These are phyloP conservation scores for Percopsis omiscomaycus DNA, from an alignment of 2,797 vertebrate species.

Conservation along the genomic window DNA sequence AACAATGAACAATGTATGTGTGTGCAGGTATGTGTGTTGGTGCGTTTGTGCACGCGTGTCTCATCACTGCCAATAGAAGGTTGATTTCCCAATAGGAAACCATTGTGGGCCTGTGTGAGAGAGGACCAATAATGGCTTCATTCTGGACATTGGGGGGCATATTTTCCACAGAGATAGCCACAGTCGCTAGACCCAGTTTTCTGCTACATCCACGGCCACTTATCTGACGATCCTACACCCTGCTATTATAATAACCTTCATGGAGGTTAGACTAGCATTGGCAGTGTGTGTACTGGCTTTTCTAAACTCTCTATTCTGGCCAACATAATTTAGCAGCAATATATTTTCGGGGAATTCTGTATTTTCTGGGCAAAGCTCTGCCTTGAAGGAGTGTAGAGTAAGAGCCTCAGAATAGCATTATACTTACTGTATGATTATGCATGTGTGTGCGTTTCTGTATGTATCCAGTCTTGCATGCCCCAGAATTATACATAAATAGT, in stretches of 20 bases:
- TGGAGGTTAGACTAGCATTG: not conserved
- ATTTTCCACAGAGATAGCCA: not conserved
- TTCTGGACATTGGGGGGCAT: not conserved
- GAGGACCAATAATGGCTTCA: conserved; percentile 5
- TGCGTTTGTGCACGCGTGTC: conserved; percentile 1
- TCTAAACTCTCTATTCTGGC: no score
- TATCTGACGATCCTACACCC: not conserved
- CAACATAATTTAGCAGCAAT: no score
- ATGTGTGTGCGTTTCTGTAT: not conserved
- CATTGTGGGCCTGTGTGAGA: conserved; percentile 12
- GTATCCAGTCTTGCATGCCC: not conserved
- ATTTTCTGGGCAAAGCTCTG: no score
- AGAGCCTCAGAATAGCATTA: no score
- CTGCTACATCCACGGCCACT: not conserved
- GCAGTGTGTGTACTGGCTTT: no score
- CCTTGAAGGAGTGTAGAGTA: no score
- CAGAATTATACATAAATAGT: no score
- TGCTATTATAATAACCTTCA: not conserved
- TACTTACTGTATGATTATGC: not conserved
- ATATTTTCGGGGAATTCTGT: no score
- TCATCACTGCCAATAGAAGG: conserved; percentile 11
- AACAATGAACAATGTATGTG: not conserved
- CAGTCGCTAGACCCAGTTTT: not conserved
- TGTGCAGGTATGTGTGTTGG: conserved; percentile 9
- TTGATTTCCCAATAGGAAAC: conserved; percentile 42